Percentiles rank a stretch among this genome's conserved stretches.
Conservation (phyloP, 2,888 invertebrate species). For the Diachrysia chrysitis region DNA sequence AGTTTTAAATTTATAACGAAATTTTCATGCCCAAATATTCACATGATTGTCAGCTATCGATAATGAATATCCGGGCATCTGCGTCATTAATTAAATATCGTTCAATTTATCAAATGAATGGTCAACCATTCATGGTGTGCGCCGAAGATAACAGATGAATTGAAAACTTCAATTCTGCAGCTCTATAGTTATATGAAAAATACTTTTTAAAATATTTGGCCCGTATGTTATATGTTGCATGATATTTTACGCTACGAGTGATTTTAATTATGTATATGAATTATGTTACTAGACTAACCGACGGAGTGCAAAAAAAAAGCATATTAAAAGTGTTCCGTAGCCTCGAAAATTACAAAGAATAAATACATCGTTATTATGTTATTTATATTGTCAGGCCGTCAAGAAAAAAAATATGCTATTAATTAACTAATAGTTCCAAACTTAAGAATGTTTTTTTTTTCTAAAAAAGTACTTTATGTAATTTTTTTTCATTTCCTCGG, state of each 20-base stretch:
- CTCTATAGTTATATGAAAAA: not conserved
- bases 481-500: too few relatives aligned
- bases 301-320: too few relatives aligned
- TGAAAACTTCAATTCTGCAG: not conserved
- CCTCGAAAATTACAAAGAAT: too few relatives aligned
- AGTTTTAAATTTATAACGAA: not conserved
- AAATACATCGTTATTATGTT: too few relatives aligned
- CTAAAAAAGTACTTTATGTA: too few relatives aligned
- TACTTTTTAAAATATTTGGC: not conserved
- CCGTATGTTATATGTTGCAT: not conserved
- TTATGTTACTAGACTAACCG: too few relatives aligned
- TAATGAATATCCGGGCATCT: slow-evolving; percentile 7
- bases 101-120: slow-evolving; percentile 33
- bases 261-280: too few relatives aligned
- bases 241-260: not conserved
- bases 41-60: slow-evolving; percentile 7
- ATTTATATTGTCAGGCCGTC: too few relatives aligned
- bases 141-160: slow-evolving; percentile 4
- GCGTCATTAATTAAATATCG: slow-evolving; percentile 17
- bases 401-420: too few relatives aligned
- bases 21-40: slow-evolving; percentile 4
- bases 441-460: too few relatives aligned
- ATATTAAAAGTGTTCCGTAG: too few relatives aligned
- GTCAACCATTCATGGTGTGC: slow-evolving; percentile 9
- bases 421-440: too few relatives aligned